phyloP scores from a whole-genome alignment of 2,113 vertebrate species.

The Ia io region DNA sequence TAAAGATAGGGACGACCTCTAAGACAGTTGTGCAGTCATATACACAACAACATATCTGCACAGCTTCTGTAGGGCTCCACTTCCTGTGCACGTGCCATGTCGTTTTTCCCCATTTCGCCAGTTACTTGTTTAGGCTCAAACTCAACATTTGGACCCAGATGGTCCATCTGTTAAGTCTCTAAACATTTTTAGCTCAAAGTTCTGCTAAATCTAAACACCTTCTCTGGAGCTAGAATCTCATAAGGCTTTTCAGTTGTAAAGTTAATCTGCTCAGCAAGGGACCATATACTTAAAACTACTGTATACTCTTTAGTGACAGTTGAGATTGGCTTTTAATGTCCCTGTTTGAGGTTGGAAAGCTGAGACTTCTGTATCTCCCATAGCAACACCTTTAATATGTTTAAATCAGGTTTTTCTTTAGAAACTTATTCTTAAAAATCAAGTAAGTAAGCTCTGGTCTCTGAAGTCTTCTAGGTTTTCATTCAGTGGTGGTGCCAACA shows the following conservation, averaged over 20 bases:
- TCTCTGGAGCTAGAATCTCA: neutral
- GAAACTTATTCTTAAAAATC: neutral
- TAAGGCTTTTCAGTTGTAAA: neutral
- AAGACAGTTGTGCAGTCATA: neutral
- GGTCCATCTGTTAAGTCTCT: neutral
- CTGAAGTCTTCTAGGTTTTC: slow-evolving; percentile 82
- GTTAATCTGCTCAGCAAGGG: neutral
- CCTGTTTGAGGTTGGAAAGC: neutral
- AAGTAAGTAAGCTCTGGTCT: slow-evolving; percentile 34
- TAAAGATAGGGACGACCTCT: neutral
- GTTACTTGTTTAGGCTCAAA: neutral
- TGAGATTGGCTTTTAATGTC: neutral
- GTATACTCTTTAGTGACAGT: neutral
- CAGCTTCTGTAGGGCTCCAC: neutral
- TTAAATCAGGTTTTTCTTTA: slow-evolving; percentile 4
- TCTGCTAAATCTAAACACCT: neutral
- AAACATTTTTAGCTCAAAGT: neutral
- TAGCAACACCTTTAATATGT: neutral
- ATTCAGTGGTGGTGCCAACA: slow-evolving; percentile 69
- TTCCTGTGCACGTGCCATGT: neutral
- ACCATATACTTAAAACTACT: neutral
- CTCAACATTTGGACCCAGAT: neutral
- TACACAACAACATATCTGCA: neutral
- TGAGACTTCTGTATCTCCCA: neutral
- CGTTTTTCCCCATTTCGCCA: neutral